Conservation (phyloP, 2,113 vertebrate genomes). For the Pollachius pollachius region DNA sequence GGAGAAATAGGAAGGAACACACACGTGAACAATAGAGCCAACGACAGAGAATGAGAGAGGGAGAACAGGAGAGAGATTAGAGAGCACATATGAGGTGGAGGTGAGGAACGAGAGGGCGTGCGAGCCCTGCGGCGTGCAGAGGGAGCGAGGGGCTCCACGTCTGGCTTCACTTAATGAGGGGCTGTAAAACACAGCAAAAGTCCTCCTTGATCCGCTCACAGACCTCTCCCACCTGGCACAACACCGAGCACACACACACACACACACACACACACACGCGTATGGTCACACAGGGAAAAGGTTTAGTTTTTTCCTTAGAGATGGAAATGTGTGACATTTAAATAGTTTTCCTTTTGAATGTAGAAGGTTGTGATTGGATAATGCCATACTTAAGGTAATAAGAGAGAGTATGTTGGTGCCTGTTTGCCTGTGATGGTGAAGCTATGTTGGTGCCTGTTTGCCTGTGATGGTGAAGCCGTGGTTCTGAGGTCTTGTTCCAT, state of each 20-base stretch:
- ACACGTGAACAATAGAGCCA: too few species aligned
- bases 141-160: constrained; percentile 19
- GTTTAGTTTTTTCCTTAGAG: background rate
- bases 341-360: constrained; percentile 25
- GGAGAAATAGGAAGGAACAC: too few species aligned
- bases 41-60: too few species aligned
- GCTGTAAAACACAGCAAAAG: constrained; percentile 35
- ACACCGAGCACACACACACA: constrained; percentile 46
- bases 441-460: background rate
- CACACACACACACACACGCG: constrained; percentile 16
- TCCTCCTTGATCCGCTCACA: constrained; percentile 42
- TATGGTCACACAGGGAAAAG: constrained; percentile 21
- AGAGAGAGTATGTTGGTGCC: too few species aligned
- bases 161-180: constrained; percentile 39
- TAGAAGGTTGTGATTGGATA: constrained; percentile 44
- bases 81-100: background rate
- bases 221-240: constrained; percentile 50
- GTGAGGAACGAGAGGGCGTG: constrained; percentile 15
- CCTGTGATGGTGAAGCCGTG: constrained; percentile 33
- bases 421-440: constrained; percentile 27
- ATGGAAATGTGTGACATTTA: constrained; percentile 15
- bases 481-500: background rate
- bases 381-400: too few species aligned
- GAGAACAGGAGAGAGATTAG: too few species aligned
- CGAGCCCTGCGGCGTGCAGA: background rate